Base-by-base conservation (phyloP, 1,140 invertebrate genomes). In the Calephelis virginiensis region DNA sequence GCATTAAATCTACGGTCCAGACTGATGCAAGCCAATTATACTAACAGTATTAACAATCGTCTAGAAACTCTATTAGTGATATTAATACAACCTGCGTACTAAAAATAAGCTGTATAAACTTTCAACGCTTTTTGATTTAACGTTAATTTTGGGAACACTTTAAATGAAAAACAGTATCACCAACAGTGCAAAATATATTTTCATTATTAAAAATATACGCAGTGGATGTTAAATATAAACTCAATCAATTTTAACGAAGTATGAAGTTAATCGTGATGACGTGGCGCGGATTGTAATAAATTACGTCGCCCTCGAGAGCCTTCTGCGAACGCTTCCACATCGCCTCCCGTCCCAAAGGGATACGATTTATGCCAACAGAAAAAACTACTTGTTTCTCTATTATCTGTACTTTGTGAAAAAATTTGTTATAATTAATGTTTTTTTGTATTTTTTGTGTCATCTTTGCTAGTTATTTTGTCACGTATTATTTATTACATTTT, bases 351-450 rank as follows among this genome's bases (percentile, higher is more conserved):
- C 78, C 74, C 78, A 68, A 71, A 70, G 76, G 77, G 73, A 64
- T 70, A 71, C 71, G 76, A 85, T 85, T 85, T 85, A 85, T 82
- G 79, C 76, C 76, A 81, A 77, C 75, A 73, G 74, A 79, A 79
- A 63, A 63, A 63, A 53, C 78, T 78, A 82, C 72, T 82, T 70
- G 70, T 72, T 72, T 71, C 71, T 64, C 69, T 72, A 71, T 71
- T 70, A 61, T 17, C 40, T 43, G 49, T 53, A 10, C 10, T 28
- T 14, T 53, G 14, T 53, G 8, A 14, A 8, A 53, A 53, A 53
- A 28, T 8, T 8, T 50, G 7, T 50, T 50, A 14, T 50, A 50
- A 50, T 50, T 50, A 28, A 28, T 28, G 17, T 17, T 17, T 17
- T 17, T 17, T 17, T 17, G 17, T 17, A 17, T 1, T 17, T 17